Base-by-base conservation (phyloP, 2,113 vertebrate genomes). In the Phalacrocorax pelagicus region DNA sequence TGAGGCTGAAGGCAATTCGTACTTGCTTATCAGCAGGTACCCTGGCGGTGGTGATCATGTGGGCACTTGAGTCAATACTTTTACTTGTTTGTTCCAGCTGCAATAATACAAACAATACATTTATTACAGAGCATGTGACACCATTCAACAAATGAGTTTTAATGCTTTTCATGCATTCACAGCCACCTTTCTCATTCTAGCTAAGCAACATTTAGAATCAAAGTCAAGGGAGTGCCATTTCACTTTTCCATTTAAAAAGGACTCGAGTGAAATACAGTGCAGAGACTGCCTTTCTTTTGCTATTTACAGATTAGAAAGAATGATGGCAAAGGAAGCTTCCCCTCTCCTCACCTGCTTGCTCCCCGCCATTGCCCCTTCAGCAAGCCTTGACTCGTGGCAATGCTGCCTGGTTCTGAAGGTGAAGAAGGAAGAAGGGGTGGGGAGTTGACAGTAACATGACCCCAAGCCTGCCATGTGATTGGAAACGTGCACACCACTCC, bases 11-110 rank as follows among this genome's bases (percentile, higher is more conserved):
- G 97, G 99, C 98, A 86, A 99, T 99, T 98, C 99, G 98, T 92
- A 99, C 98, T 92, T 98, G 99, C 98, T 99, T 99, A 98, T 99
- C 99, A 88, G 99, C 99, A 98, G 99, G 98, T 98, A 99, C 98
- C 98, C 99, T 99, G 96, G 99, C 97, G 97, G 99, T 99, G 98
- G 99, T 99, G 98, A 99, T 99, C 99, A 99, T 99, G 99, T 99
- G 99, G 99, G 98, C 99, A 98, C 98, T 98, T 96, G 98, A 97
- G 96, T 96, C 97, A 94, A 93, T 94, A 93, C 9, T 97, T 97
- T 98, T 97, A 96, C 95, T 97, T 96, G 96, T 96, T 96, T 97
- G 97, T 98, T 98, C 98, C 98, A 98, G 98, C 98, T 98, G 95
- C 34, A 95, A 97, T 57, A 90, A 96, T 67, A 97, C 72, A 92